A percentile compares a stretch with the other conserved stretches of the same genome.
These are phyloP conservation scores for Acrocephalus kingi DNA, from an alignment of 2,113 vertebrate genomes.

Conservation along the genomic window DNA sequence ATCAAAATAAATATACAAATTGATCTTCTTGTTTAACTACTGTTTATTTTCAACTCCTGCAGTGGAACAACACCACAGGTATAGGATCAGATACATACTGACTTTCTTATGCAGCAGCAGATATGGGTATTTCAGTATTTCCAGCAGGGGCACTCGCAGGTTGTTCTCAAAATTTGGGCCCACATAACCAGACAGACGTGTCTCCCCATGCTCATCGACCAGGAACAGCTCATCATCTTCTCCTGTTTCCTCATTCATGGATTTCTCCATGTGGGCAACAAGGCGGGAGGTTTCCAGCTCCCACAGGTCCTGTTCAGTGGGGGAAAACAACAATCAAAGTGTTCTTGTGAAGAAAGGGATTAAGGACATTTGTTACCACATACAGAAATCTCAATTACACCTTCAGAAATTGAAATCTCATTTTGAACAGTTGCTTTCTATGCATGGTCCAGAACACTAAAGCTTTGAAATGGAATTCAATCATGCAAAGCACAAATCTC, in stretches of 20 bases:
- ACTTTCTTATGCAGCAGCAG: constrained; percentile 77
- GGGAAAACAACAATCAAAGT: background rate
- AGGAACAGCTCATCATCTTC: constrained; percentile 80
- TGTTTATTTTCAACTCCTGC: background rate
- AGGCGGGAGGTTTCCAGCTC: constrained; percentile 82
- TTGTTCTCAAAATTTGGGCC: constrained; percentile 79
- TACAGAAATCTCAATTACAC: background rate
- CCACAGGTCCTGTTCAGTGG: constrained; percentile 73
- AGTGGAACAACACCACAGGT: rapidly evolving
- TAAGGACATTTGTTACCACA: background rate
- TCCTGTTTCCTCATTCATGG: constrained; percentile 55
- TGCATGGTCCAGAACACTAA: rapidly evolving
- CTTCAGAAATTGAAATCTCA: background rate
- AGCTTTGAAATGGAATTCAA: background rate
- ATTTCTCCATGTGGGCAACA: constrained; percentile 72
- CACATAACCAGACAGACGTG: constrained; percentile 59
- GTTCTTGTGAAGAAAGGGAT: background rate
- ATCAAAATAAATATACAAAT: background rate
- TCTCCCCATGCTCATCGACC: constrained; percentile 74
- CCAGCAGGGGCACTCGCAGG: constrained; percentile 79
- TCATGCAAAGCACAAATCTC: background rate
- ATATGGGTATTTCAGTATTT: constrained; percentile 85
- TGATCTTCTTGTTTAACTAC: background rate
- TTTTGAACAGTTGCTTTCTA: background rate
- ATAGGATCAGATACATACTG: constrained; percentile 68